These are phyloP conservation scores for Harmothoe impar DNA, from an alignment of 2,888 invertebrate species.

Conservation along the genomic window DNA sequence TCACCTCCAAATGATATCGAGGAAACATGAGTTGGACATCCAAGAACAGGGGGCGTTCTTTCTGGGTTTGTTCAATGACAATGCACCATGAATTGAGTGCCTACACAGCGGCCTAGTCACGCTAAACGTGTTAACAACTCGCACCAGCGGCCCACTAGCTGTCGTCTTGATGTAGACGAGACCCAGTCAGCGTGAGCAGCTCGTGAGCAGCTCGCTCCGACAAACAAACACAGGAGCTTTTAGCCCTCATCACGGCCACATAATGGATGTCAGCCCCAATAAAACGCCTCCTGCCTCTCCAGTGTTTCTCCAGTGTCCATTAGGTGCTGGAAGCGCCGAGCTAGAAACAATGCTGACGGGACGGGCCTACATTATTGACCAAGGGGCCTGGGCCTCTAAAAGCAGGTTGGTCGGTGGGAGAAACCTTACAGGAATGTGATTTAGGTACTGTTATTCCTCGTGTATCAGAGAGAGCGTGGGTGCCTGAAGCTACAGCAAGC, in stretches of 20 bases:
- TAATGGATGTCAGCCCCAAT: conserved; percentile 55
- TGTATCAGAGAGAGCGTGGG: neutral
- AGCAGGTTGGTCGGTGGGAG: neutral
- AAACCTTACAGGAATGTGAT: neutral
- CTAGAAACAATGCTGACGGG: conserved; percentile 36
- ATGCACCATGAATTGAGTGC: too few relatives aligned
- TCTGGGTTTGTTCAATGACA: too few relatives aligned
- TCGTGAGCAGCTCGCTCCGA: neutral
- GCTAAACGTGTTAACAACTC: conserved; percentile 1
- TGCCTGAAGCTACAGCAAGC: neutral
- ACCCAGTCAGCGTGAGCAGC: neutral
- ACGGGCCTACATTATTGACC: conserved; percentile 33
- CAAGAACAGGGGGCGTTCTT: too few relatives aligned
- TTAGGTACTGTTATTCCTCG: neutral
- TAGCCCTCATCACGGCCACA: conserved; percentile 37
- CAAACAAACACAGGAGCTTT: conserved; percentile 52
- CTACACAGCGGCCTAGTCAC: neutral
- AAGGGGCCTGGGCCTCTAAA: neutral
- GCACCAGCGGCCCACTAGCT: neutral
- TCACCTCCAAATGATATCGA: too few relatives aligned
- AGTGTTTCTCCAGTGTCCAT: conserved; percentile 40
- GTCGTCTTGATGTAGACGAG: neutral
- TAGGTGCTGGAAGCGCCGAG: neutral
- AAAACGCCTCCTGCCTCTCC: conserved; percentile 39
- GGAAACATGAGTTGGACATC: too few relatives aligned